These are phyloP conservation scores for Rhizomys pruinosus DNA, from an alignment of 2,113 vertebrate species.

Conservation along the genomic window DNA sequence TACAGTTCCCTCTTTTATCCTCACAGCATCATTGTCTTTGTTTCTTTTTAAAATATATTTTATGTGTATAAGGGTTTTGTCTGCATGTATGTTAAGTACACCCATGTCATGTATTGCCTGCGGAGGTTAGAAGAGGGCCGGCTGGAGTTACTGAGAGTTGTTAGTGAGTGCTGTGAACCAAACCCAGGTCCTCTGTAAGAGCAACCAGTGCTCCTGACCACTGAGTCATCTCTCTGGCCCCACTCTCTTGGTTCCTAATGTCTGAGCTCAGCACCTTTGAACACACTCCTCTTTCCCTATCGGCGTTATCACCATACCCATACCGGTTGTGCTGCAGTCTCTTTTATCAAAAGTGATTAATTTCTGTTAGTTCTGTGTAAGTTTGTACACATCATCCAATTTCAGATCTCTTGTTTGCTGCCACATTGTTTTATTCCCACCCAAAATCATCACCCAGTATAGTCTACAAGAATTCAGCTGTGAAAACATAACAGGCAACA, in stretches of 20 bases:
- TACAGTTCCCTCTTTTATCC: neutral
- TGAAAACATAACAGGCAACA: neutral
- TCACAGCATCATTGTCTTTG: neutral
- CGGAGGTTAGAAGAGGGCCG: too few species aligned
- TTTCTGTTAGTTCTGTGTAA: neutral
- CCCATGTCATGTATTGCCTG: too few species aligned
- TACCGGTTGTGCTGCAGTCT: neutral
- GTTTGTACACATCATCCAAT: neutral
- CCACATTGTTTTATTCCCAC: neutral
- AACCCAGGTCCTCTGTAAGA: too few species aligned
- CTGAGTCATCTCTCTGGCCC: too few species aligned
- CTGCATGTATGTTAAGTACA: too few species aligned
- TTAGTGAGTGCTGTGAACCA: too few species aligned
- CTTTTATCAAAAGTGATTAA: neutral
- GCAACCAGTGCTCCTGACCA: too few species aligned
- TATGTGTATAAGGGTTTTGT: too few species aligned
- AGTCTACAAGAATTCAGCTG: slow-evolving; percentile 10
- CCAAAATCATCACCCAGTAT: neutral
- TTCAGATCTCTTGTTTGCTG: neutral
- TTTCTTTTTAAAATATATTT: too few species aligned
- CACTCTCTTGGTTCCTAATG: neutral
- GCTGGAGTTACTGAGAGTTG: too few species aligned
- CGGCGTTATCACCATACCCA: neutral
- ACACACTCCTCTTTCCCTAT: neutral
- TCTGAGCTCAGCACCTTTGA: neutral